Conservation (phyloP, 1,140 invertebrate species). For the Copidosoma floridanum region DNA sequence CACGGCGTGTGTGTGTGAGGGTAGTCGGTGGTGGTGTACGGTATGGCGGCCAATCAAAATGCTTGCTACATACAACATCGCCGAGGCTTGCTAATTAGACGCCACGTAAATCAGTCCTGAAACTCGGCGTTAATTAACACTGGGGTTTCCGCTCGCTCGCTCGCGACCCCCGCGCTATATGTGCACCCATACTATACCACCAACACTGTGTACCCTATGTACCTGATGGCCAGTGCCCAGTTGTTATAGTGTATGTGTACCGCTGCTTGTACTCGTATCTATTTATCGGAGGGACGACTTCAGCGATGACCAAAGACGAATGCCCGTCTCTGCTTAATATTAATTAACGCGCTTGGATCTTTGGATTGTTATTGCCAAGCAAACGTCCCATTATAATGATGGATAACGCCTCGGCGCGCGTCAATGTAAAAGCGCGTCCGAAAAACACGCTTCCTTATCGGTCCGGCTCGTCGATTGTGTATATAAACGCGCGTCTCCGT, state of each 20-base stretch:
- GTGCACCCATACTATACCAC: too few species aligned
- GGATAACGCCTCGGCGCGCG: not conserved
- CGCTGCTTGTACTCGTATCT: conserved; percentile 52
- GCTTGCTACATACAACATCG: conserved; percentile 49
- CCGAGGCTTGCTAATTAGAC: conserved; percentile 56
- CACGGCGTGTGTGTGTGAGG: too few species aligned
- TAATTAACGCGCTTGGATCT: conserved; percentile 20
- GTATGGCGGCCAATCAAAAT: conserved; percentile 52
- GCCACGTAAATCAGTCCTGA: conserved; percentile 58
- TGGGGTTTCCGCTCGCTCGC: conserved; percentile 30
- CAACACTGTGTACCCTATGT: too few species aligned
- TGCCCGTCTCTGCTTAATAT: conserved; percentile 11
- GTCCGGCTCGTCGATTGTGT: too few species aligned
- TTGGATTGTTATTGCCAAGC: conserved; percentile 15
- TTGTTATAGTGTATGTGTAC: conserved; percentile 36
- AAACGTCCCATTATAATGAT: conserved; percentile 18
- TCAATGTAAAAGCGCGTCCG: too few species aligned
- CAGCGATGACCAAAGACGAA: not conserved
- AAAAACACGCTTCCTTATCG: too few species aligned
- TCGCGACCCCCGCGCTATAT: not conserved
- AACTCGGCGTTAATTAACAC: conserved; percentile 58
- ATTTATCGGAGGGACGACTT: conserved; percentile 46
- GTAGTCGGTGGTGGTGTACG: not conserved
- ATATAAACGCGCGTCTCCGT: not conserved
- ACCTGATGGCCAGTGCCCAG: too few species aligned